These are phyloP conservation scores for Elymnias hypermnestra DNA, from an alignment of 1,140 invertebrate species.

Conservation along the genomic window DNA sequence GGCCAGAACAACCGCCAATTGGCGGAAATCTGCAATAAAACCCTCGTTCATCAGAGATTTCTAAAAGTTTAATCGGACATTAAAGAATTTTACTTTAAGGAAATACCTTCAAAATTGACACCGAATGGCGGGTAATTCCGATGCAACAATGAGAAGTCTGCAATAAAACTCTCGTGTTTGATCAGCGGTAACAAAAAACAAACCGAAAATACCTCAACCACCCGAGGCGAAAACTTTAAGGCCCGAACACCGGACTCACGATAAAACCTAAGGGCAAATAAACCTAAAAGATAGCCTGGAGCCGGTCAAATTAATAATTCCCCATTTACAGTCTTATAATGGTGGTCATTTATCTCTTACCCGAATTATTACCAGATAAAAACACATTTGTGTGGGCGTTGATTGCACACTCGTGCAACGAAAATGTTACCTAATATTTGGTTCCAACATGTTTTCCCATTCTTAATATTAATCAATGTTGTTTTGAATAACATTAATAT, in stretches of 20 bases:
- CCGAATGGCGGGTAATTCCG: too few relatives aligned
- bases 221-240: constrained; percentile 22
- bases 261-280: constrained; percentile 31
- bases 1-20: too few relatives aligned
- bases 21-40: too few relatives aligned
- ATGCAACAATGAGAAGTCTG: too few relatives aligned
- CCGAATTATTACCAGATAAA: constrained; percentile 34
- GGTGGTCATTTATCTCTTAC: constrained; percentile 31
- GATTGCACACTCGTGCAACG: constrained; percentile 9
- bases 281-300: constrained; percentile 18
- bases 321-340: constrained; percentile 31
- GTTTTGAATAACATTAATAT: too few relatives aligned
- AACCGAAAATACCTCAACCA: not conserved
- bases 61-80: too few relatives aligned
- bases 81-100: too few relatives aligned
- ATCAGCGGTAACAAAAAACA: constrained; percentile 3
- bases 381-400: constrained; percentile 32
- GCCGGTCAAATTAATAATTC: constrained; percentile 37
- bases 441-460: not conserved
- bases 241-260: constrained; percentile 29
- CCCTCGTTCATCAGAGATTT: too few relatives aligned
- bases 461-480: too few relatives aligned
- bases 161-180: constrained; percentile 1
- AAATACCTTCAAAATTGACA: too few relatives aligned
- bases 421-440: too few relatives aligned